phyloP scores from a whole-genome alignment of 2,113 vertebrate species.

The Philantomba maxwellii region DNA sequence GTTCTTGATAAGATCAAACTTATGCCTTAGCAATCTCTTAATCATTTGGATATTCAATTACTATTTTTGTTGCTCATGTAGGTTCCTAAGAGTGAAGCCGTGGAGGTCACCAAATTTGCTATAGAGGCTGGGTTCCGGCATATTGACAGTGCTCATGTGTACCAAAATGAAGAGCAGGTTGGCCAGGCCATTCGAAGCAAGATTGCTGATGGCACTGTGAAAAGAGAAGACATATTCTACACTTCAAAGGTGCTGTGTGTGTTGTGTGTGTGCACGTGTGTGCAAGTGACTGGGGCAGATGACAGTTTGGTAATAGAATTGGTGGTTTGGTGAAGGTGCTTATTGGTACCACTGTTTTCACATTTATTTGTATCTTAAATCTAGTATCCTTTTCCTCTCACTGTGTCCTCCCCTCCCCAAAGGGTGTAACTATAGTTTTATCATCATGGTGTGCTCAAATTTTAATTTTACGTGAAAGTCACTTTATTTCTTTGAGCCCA shows the following conservation, averaged over 20 bases:
- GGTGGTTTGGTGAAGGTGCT: neutral
- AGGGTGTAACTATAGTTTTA: neutral
- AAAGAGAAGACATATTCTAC: slow-evolving; percentile 43
- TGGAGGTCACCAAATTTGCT: neutral
- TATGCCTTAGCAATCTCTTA: neutral
- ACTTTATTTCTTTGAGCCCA: neutral
- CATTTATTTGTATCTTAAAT: neutral
- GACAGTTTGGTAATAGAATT: neutral
- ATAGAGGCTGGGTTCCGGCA: slow-evolving; percentile 24
- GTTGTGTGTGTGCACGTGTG: neutral
- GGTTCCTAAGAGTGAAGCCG: neutral
- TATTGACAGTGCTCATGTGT: slow-evolving; percentile 27
- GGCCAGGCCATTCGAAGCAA: neutral
- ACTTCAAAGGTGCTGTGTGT: slow-evolving; percentile 31
- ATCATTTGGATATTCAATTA: neutral
- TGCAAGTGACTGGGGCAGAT: neutral
- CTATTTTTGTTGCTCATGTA: neutral
- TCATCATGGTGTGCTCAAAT: neutral
- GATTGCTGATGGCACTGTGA: slow-evolving; percentile 19
- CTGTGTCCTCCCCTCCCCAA: neutral
- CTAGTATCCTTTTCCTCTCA: neutral
- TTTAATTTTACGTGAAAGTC: neutral
- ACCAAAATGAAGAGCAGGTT: slow-evolving; percentile 41
- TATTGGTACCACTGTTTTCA: neutral
- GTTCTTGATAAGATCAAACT: neutral